phyloP scores from a whole-genome alignment of 2,113 vertebrate species.

The Monopterus albus region DNA sequence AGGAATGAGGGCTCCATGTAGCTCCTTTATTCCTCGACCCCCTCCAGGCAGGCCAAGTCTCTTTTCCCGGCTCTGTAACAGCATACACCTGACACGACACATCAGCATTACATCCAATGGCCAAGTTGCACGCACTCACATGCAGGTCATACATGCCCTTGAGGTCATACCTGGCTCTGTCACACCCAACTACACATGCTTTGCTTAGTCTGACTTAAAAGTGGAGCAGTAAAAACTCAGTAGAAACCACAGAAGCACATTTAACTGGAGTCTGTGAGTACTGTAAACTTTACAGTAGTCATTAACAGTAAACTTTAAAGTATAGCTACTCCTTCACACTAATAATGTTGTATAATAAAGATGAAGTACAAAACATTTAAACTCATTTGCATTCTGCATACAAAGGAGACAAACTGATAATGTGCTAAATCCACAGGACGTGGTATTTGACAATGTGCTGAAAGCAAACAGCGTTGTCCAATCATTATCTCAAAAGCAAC shows the following conservation, averaged over 20 bases:
- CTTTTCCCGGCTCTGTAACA: slow-evolving; percentile 57
- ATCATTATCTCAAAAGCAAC: not conserved
- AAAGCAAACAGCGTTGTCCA: not conserved
- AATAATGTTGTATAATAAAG: not conserved
- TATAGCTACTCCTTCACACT: not conserved
- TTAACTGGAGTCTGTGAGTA: not conserved
- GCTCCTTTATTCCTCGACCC: slow-evolving; percentile 41
- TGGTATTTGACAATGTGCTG: not conserved
- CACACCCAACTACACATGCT: slow-evolving; percentile 13
- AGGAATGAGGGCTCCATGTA: slow-evolving; percentile 38
- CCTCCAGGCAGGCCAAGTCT: slow-evolving; percentile 43
- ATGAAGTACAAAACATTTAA: not conserved
- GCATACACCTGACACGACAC: slow-evolving; percentile 64
- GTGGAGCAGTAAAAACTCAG: not conserved
- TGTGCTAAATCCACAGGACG: no score
- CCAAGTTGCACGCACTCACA: slow-evolving; percentile 39
- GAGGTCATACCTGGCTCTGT: slow-evolving; percentile 22
- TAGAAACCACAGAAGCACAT: not conserved
- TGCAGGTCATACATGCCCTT: slow-evolving; percentile 14
- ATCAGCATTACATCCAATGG: slow-evolving; percentile 37
- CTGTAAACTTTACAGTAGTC: no score
- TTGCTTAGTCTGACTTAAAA: not conserved
- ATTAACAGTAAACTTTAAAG: not conserved
- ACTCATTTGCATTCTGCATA: no score
- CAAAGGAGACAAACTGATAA: no score